These are phyloP conservation scores for Iphiclides podalirius DNA, from an alignment of 2,888 invertebrate species.

Conservation along the genomic window DNA sequence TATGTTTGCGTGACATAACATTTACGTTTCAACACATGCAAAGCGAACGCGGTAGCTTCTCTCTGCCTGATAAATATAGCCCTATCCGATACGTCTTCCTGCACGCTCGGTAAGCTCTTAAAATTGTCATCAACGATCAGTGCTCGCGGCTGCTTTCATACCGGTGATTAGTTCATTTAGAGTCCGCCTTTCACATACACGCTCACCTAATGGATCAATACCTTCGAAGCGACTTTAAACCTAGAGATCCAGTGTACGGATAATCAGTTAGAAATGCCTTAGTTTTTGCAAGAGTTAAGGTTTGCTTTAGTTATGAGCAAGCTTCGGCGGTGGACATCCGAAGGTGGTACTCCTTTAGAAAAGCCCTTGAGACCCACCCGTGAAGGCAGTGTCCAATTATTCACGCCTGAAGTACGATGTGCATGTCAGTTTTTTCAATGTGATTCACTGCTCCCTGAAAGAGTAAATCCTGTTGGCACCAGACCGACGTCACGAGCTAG, in stretches of 20 bases:
- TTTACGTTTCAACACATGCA: slow-evolving; percentile 60
- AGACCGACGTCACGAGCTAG: slow-evolving; percentile 83
- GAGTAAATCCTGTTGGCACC: slow-evolving; percentile 84
- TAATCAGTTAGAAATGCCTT: slow-evolving; percentile 49
- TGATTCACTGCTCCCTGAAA: slow-evolving; percentile 88
- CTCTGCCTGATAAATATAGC: slow-evolving; percentile 73
- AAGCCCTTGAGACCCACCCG: slow-evolving; percentile 84
- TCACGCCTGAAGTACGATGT: slow-evolving; percentile 90
- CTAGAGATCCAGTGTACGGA: slow-evolving; percentile 37
- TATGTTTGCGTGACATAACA: slow-evolving; percentile 67
- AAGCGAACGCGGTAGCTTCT: slow-evolving; percentile 74
- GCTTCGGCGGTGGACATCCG: slow-evolving; percentile 83
- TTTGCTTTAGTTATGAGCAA: slow-evolving; percentile 68
- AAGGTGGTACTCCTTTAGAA: slow-evolving; percentile 82
- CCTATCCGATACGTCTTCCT: slow-evolving; percentile 64
- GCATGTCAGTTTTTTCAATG: slow-evolving; percentile 92
- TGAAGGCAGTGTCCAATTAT: slow-evolving; percentile 85
- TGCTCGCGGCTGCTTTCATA: slow-evolving; percentile 75
- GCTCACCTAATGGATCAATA: slow-evolving; percentile 51
- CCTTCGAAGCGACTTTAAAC: slow-evolving; percentile 42
- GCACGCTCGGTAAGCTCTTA: slow-evolving; percentile 73
- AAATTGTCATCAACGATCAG: slow-evolving; percentile 76
- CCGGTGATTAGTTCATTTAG: slow-evolving; percentile 71
- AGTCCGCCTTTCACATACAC: slow-evolving; percentile 57
- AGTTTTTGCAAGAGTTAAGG: slow-evolving; percentile 37